These are phyloP conservation scores for Centruroides sculpturatus DNA, from an alignment of 1,140 invertebrate genomes.

Conservation along the genomic window DNA sequence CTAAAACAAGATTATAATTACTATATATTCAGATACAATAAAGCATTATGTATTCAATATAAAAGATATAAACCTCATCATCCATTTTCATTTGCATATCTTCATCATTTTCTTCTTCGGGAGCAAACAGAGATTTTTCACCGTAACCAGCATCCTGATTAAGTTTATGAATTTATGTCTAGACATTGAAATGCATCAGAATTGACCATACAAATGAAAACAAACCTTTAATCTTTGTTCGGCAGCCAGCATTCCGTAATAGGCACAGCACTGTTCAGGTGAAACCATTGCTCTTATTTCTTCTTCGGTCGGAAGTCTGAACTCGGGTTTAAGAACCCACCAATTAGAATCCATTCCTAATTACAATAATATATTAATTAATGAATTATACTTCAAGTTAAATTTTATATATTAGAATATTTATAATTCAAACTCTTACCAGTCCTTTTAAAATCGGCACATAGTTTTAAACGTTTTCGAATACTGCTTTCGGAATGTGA, in stretches of 20 bases:
- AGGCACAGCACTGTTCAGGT: slow-evolving; percentile 95
- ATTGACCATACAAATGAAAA: not conserved
- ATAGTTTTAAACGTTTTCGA: slow-evolving; percentile 88
- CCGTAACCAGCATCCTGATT: slow-evolving; percentile 86
- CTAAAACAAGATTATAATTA: slow-evolving; percentile 19
- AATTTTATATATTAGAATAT: not conserved
- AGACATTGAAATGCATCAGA: slow-evolving; percentile 1
- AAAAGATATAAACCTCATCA: slow-evolving; percentile 62
- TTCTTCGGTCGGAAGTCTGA: slow-evolving; percentile 91
- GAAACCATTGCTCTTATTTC: slow-evolving; percentile 97
- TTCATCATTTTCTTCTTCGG: slow-evolving; percentile 94
- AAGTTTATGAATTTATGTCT: slow-evolving; percentile 8
- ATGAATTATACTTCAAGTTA: not conserved
- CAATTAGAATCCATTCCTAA: slow-evolving; percentile 70
- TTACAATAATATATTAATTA: not conserved
- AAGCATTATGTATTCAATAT: not conserved
- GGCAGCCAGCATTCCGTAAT: slow-evolving; percentile 94
- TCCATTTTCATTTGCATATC: slow-evolving; percentile 95
- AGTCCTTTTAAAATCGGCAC: slow-evolving; percentile 96
- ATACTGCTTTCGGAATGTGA: slow-evolving; percentile 95
- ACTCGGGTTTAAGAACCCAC: slow-evolving; percentile 97
- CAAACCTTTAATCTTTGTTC: slow-evolving; percentile 74
- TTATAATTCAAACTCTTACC: slow-evolving; percentile 36
- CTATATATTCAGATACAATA: not conserved
- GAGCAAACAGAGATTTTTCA: slow-evolving; percentile 92